phyloP scores from a whole-genome alignment of 2,888 invertebrate genomes.

The Netelia melanura region DNA sequence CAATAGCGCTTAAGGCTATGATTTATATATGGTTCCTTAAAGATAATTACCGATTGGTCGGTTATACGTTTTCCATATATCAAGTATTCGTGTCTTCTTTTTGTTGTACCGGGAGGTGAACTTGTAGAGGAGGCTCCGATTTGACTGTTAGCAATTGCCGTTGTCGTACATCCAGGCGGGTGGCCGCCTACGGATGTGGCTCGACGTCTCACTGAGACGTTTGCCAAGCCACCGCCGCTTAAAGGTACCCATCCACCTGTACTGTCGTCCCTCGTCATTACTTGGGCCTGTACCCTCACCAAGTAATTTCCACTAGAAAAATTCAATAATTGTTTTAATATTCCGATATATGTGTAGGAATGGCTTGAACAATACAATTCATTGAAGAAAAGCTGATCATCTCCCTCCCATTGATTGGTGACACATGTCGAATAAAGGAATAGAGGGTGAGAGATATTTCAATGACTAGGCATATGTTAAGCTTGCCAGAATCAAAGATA shows the following conservation, averaged over 20 bases:
- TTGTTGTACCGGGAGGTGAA: constrained; percentile 85
- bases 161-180: constrained; percentile 76
- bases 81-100: constrained; percentile 94
- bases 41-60: constrained; percentile 93
- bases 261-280: constrained; percentile 99
- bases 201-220: constrained; percentile 95
- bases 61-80: constrained; percentile 97
- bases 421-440: too few species aligned
- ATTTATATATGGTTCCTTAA: not conserved
- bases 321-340: not conserved
- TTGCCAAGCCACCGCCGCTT: constrained; percentile 96
- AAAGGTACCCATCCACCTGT: constrained; percentile 98
- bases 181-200: constrained; percentile 85
- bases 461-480: too few species aligned
- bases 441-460: too few species aligned
- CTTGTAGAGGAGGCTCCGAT: constrained; percentile 78
- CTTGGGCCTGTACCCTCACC: constrained; percentile 99
- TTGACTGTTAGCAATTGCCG: constrained; percentile 72
- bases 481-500: too few species aligned
- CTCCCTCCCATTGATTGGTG: too few species aligned
- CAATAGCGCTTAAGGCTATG: not conserved
- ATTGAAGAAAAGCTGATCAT: not conserved
- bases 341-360: too few species aligned
- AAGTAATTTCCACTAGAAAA: constrained; percentile 93
- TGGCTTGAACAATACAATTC: not conserved